Base-by-base conservation (phyloP, 2,888 invertebrate species). In the Holacanthella duospinosa region DNA sequence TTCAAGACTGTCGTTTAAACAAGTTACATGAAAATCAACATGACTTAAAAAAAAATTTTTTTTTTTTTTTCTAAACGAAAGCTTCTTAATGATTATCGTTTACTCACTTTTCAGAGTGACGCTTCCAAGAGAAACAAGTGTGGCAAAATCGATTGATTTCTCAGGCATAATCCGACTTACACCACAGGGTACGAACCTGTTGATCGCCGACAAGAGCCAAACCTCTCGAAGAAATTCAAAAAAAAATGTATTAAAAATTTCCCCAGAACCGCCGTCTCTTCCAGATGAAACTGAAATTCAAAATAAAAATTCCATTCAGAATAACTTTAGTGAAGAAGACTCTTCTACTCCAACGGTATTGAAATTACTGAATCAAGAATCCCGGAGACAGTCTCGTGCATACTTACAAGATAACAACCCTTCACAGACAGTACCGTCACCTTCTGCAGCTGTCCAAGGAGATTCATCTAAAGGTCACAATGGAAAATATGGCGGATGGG, bases 31-130 rank as follows among this genome's bases (percentile, higher is more conserved):
- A 36, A 6, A 36, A 6, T 36, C 9, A 36, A 36, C 16, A 16
- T 16, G 16, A 9, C 36, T 36, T 16, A 9, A 85, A 85, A 43
- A 19, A 55, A 24, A 55, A 21, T 53, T 16, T 53, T 24, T 53
- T 53, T 21, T 21, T 53, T 6, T 21, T 4, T n/a, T n/a, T n/a
- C n/a, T n/a, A n/a, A n/a, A n/a, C n/a, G n/a, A n/a, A n/a, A n/a
- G n/a, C n/a, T n/a, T n/a, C n/a, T n/a, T n/a, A 36, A 36, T 36
- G 36, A n/a, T 43, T 43, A 3, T 24, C n/a, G 26, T 21, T 62
- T 36, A 54, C 19, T 55, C 6, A 9, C 1, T 29, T 54, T 44
- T 2, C 62, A 72, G 72, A 60, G 72, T 72, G 43, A 64, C 66
- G n/a, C 68, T 73, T 48, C 72, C 71, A 6, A 61, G 70, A 29